Percentiles rank a stretch among this genome's conserved stretches.
These are phyloP conservation scores for Agrotis puta DNA, from an alignment of 2,888 invertebrate species.

Conservation along the genomic window DNA sequence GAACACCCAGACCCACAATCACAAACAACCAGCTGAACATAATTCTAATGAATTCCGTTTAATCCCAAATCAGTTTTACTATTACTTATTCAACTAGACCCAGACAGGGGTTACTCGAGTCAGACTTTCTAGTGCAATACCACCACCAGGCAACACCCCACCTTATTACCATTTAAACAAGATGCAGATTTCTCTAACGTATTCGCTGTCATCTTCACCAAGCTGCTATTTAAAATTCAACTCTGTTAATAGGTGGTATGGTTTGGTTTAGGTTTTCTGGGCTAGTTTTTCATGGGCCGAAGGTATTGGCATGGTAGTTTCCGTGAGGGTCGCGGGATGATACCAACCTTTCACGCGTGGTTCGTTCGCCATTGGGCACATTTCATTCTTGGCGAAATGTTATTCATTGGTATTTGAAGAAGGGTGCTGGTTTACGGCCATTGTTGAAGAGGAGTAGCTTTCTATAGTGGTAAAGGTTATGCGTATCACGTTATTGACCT, in stretches of 20 bases:
- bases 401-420: conserved; percentile 49
- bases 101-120: conserved; percentile 73
- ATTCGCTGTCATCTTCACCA: conserved; percentile 27
- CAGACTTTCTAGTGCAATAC: conserved; percentile 76
- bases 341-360: conserved; percentile 90
- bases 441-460: conserved; percentile 53
- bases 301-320: conserved; percentile 76
- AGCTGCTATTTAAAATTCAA: conserved; percentile 33
- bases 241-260: conserved; percentile 17
- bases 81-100: conserved; percentile 80
- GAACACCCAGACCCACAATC: conserved; percentile 52
- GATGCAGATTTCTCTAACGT: conserved; percentile 69
- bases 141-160: conserved; percentile 58
- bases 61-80: conserved; percentile 72
- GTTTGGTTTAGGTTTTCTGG: conserved; percentile 40
- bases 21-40: conserved; percentile 58
- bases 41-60: conserved; percentile 67
- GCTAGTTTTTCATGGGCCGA: conserved; percentile 61
- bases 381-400: conserved; percentile 45
- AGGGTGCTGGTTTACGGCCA: conserved; percentile 48
- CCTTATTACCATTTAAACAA: conserved; percentile 67
- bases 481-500: conserved; percentile 59
- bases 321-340: conserved; percentile 89
- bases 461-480: conserved; percentile 47
- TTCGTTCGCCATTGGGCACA: conserved; percentile 82